Evolutionary conservation across 1,140 invertebrate genomes (phyloP), one percentile per base, ranked within the genome.

Genomic region (Conopomorpha cramerella): DNA sequence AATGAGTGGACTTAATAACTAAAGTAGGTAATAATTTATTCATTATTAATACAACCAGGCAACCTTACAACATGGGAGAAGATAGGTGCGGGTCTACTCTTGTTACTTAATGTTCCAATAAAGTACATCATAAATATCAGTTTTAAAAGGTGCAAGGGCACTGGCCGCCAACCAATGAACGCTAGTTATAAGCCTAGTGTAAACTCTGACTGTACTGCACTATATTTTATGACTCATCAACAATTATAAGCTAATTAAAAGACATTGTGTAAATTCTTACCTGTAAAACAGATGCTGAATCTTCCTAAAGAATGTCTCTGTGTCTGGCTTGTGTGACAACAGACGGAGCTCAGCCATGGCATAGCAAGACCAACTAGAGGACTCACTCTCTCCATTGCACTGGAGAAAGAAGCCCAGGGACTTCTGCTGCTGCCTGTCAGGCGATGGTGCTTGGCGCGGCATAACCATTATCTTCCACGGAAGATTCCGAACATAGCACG

Each of bases 401-500:
- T 93, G 87, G n/a, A 91, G 70, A 49, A 90, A 90, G 81, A 96
- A 96, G 16, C 94, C 94, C 26, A 97, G 66, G 11, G 90, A 92
- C 54, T 85, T 86, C 54, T 87, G 86, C 38, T 82, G 82, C 48
- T 85, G 81, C 39, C 87, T 84, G 28, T 91, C 88, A 45, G 84
- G 81, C 39, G 84, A 81, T 51, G 87, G 80, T 65, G 84, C 87
- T 26, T 83, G 84, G 6, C 95, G 80, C 10, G 93, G 95, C 94
- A 99, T 99, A 1, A 97, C 92, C 96, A 99, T 98, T 30, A 99
- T 99, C 80, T 98, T 97, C 96, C 96, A 99, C 38, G 96, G 96
- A 51, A 99, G 80, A 81, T 98, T 98, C 19, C 96, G 82, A 0
- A 98, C 93, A 76, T 91, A 96, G 53, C 92, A 95, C 10, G 95